These are phyloP conservation scores for Antennarius maculatus DNA, from an alignment of 2,797 vertebrate species.

Conservation along the genomic window DNA sequence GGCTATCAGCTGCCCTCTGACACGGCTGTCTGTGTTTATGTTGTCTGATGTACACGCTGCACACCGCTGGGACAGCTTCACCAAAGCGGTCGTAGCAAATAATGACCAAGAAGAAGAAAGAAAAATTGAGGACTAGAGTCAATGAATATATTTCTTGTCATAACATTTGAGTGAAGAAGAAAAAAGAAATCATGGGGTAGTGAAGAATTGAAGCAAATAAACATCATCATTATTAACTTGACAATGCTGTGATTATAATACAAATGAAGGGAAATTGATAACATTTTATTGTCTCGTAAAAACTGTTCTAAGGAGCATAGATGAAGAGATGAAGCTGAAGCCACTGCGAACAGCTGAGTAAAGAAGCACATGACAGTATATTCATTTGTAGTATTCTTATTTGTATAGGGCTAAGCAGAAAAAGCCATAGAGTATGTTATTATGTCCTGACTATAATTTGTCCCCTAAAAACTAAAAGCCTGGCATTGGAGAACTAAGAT, in stretches of 20 bases:
- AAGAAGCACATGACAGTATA: conserved; percentile 49
- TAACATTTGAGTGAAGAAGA: conserved; percentile 1
- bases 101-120: conserved; percentile 31
- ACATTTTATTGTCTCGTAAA: conserved; percentile 37
- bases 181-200: conserved; percentile 20
- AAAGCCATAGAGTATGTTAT: conserved; percentile 55
- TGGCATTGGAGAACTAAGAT: conserved; percentile 36
- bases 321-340: conserved; percentile 15
- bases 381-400: conserved; percentile 67
- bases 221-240: conserved; percentile 17
- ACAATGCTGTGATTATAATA: conserved; percentile 19
- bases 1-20: conserved; percentile 71
- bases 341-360: conserved; percentile 25
- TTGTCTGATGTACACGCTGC: conserved; percentile 59
- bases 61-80: conserved; percentile 42
- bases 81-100: conserved; percentile 38
- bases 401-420: conserved; percentile 40
- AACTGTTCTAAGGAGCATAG: conserved; percentile 2
- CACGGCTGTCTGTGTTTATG: conserved; percentile 67
- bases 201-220: conserved; percentile 13
- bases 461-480: conserved; percentile 52
- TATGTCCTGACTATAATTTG: conserved; percentile 59
- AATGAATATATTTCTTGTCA: conserved; percentile 19
- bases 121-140: conserved; percentile 4
- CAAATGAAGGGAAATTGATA: conserved; percentile 20